Evolutionary conservation across 2,888 invertebrate genomes (phyloP), one percentile per base, ranked within the genome.

Genomic region (Glyphotaelius pellucidus): DNA sequence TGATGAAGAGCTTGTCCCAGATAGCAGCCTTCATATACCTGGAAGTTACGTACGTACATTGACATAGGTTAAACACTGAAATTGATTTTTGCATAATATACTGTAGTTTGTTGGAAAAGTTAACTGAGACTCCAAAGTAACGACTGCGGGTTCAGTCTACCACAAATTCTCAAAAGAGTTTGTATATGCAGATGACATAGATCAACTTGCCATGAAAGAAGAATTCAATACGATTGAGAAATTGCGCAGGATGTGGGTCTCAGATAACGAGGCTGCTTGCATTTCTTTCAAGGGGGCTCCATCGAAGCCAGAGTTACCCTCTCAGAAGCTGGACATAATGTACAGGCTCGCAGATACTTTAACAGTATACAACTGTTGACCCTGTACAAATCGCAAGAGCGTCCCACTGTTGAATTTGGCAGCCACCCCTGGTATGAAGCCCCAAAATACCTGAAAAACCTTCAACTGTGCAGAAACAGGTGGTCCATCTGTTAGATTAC

Each of bases 1-100:
- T 97, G 80, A 97, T 97, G 95, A 99, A 99, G 94, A 98, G 97
- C 93, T 97, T 97, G 94, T 97, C 97, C 98, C 99, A 99, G 92
- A 98, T 95, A 92, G 96, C 96, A 92, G 96, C 96, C 94, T 97
- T 97, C 95, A 97, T 97, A 94, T 98, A 98, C 95, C 97, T 97
- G 94, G 80, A 85, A 85, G 85, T n/a, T 38, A 35, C n/a, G 15
- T 81, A 80, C n/a, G 11, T 83, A 32, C 32, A 31, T 15, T 83
- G 32, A 31, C 31, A 83, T 32, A 25, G 25, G 67, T 67, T 9
- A 67, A 25, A 67, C 19, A 52, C 15, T 52, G 9, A 52, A 52
- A 52, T 15, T 19, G 15, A 52, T 42, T 52, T 52, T 14, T 52
- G 52, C 52, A 15, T 19, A 15, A 52, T 19, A 52, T 52, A 52